Conservation (phyloP, 2,113 vertebrate species). For the Cricetomys ansorgei region DNA sequence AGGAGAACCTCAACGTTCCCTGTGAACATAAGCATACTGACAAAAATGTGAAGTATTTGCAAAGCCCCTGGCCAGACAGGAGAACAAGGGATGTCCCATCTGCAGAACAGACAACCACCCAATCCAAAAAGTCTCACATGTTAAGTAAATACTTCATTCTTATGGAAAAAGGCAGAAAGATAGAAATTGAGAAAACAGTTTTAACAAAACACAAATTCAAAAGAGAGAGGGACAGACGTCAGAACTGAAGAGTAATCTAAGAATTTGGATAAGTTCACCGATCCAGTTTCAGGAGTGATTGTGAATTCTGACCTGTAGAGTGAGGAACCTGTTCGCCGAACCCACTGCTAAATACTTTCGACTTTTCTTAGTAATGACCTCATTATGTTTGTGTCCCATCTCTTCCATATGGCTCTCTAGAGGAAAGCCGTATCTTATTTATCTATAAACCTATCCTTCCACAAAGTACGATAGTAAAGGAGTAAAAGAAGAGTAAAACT, state of each 20-base stretch:
- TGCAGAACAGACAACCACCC: neutral
- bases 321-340: neutral
- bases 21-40: neutral
- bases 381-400: neutral
- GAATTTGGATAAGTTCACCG: neutral
- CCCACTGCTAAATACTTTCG: neutral
- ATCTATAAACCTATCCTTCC: neutral
- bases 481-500: constrained; percentile 9
- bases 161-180: neutral
- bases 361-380: neutral
- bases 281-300: neutral
- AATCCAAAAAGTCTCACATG: neutral
- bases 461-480: neutral
- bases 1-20: neutral
- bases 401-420: neutral
- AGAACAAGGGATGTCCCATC: neutral
- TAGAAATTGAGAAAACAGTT: neutral
- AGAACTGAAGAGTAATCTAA: neutral
- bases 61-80: neutral
- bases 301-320: neutral
- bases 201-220: neutral
- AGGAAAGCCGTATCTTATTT: neutral
- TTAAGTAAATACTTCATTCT: neutral
- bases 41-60: neutral
- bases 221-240: neutral